Base-by-base conservation (phyloP, 2,888 invertebrate species). In the Zelleria hepariella region DNA sequence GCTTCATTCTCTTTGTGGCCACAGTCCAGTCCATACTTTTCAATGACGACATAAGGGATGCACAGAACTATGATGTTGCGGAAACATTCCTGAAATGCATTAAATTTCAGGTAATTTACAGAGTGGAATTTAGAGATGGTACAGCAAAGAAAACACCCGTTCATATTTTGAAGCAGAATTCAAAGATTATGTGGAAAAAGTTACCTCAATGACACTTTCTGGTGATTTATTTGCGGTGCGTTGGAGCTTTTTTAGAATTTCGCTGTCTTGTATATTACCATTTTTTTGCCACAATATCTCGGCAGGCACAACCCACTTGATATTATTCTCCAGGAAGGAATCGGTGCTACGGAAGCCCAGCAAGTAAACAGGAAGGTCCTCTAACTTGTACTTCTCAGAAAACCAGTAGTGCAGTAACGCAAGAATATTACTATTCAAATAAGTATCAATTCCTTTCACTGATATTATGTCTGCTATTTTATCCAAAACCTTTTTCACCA, bases 321-420 rank as follows among this genome's bases (percentile, higher is more conserved):
- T 70, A 64, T 90, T 85, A 58, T 73, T 80, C 57, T 83, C 78
- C 58, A 90, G 65, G 65, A 91, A 89, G 6, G 67, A 62, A n/a
- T 77, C 69, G 3, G 77, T 65, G 21, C 68, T 73, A 15, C 75
- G 64, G 62, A 77, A 86, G 7, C 80, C 82, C 53, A 86, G 79
- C 57, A 91, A 69, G 47, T 66, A 64, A 52, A 86, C 71, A 0
- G 91, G 90, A 56, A 91, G 80, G 18, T 77, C 76, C n/a, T 78
- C 70, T 2, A 89, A 63, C 2, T 68, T 67, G 59, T 78, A 76
- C 15, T 78, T 74, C 47, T 75, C 76, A 6, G 72, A 65, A 62
- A 88, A 79, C 91, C 92, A 92, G 62, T 73, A 80, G 55, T 85
- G 72, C 18, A 92, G 62, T 52, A 92, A 67, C 25, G 81, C 81